These are phyloP conservation scores for Aspiorhynchus laticeps DNA, from an alignment of 2,113 vertebrate species.

Conservation along the genomic window DNA sequence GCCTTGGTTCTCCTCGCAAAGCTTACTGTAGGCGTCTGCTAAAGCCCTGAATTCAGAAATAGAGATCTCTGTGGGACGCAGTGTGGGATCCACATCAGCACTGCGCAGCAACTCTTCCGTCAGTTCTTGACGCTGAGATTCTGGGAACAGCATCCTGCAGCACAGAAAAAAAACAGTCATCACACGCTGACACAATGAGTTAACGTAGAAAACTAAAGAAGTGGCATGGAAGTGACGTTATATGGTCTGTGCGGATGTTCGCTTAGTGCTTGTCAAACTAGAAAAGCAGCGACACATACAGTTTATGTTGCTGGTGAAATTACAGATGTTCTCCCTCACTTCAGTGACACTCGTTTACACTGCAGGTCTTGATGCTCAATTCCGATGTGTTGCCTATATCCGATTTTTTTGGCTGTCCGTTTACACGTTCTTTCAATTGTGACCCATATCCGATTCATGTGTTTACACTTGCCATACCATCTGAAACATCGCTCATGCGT, in stretches of 20 bases:
- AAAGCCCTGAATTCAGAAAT: constrained; percentile 84
- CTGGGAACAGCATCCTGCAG: constrained; percentile 89
- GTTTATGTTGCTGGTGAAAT: constrained; percentile 54
- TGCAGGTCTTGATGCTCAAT: no score
- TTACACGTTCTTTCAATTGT: no score
- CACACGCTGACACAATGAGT: neutral
- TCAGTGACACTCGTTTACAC: constrained; percentile 64
- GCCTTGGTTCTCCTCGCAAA: constrained; percentile 79
- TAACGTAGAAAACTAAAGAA: neutral
- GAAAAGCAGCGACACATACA: constrained; percentile 53
- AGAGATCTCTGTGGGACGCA: constrained; percentile 84
- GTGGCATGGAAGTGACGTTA: constrained; percentile 17
- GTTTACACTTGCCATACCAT: no score
- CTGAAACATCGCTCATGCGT: no score
- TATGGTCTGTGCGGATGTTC: constrained; percentile 57
- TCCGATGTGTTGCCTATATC: no score
- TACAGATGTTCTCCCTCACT: constrained; percentile 71
- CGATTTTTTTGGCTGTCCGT: no score
- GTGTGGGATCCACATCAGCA: constrained; percentile 87
- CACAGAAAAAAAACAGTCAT: neutral
- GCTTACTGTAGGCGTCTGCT: constrained; percentile 80
- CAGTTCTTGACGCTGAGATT: constrained; percentile 77
- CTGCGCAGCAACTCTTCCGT: constrained; percentile 79
- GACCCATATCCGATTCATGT: no score
- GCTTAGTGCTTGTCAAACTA: constrained; percentile 43